Conservation (phyloP, 1,140 invertebrate species). For the Lepidotrigona ventralis region DNA sequence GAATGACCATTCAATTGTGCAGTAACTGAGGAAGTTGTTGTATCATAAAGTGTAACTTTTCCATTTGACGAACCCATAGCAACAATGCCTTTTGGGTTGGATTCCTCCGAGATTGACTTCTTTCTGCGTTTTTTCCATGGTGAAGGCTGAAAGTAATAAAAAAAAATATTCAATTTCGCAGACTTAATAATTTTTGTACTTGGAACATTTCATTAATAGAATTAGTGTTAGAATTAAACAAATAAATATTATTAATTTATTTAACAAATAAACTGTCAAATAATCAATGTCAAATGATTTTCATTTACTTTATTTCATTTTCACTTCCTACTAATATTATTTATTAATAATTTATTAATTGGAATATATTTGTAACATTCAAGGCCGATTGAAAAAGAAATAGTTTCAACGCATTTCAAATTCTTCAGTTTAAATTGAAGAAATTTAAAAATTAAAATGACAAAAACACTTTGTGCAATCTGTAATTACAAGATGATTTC, state of each 20-base stretch:
- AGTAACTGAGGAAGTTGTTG: slow-evolving; percentile 75
- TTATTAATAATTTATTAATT: not conserved
- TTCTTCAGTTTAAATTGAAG: not conserved
- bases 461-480: not conserved
- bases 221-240: too few relatives aligned
- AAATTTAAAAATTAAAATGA: not conserved
- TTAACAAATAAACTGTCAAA: not conserved
- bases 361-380: not conserved
- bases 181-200: not conserved
- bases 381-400: not conserved
- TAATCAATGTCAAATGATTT: not conserved
- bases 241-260: too few relatives aligned
- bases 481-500: not conserved
- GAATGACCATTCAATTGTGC: slow-evolving; percentile 80
- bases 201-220: too few relatives aligned
- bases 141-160: slow-evolving; percentile 57
- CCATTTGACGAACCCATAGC: slow-evolving; percentile 81
- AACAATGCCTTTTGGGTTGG: slow-evolving; percentile 74
- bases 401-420: not conserved
- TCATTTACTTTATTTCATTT: not conserved
- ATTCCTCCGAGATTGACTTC: slow-evolving; percentile 73
- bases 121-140: slow-evolving; percentile 78
- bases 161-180: not conserved
- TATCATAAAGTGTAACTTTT: slow-evolving; percentile 79
- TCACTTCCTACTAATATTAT: not conserved